Conservation (phyloP, 2,888 invertebrate genomes). For the Scaptomyza cyrtandrae region DNA sequence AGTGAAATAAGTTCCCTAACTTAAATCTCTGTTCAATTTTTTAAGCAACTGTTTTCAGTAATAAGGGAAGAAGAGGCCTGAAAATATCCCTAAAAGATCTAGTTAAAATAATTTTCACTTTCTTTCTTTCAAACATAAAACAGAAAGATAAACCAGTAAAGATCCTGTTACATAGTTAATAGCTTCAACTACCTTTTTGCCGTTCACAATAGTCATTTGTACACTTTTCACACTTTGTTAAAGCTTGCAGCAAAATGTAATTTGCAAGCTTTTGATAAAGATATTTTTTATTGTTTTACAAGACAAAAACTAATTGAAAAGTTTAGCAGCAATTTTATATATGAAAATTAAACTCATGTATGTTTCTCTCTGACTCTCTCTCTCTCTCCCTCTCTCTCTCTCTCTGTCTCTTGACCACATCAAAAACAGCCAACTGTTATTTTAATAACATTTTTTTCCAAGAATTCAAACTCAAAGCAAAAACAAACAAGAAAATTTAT, state of each 20-base stretch:
- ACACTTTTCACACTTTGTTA: not conserved
- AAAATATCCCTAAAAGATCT: too few relatives aligned
- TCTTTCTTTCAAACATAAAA: too few relatives aligned
- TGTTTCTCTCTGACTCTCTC: too few relatives aligned
- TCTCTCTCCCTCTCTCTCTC: too few relatives aligned
- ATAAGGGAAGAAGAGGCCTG: too few relatives aligned
- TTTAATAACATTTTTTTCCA: slow-evolving; percentile 3
- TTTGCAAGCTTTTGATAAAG: not conserved
- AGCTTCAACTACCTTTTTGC: too few relatives aligned
- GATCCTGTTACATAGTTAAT: too few relatives aligned
- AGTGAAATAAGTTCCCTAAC: not conserved
- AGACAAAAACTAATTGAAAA: slow-evolving; percentile 25
- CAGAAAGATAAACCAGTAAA: too few relatives aligned
- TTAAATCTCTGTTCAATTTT: not conserved
- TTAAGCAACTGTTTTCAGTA: too few relatives aligned
- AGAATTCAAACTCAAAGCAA: not conserved
- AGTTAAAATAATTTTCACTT: too few relatives aligned
- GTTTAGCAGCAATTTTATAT: slow-evolving; percentile 2
- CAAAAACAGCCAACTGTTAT: slow-evolving; percentile 11
- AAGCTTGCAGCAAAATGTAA: not conserved
- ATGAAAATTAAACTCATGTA: not conserved
- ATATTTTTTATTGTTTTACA: not conserved
- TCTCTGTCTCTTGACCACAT: slow-evolving; percentile 4
- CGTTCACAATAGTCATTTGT: not conserved
- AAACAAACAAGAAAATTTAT: not conserved